Conservation (phyloP, 2,888 invertebrate genomes). For the Leptinotarsa tumamoca region DNA sequence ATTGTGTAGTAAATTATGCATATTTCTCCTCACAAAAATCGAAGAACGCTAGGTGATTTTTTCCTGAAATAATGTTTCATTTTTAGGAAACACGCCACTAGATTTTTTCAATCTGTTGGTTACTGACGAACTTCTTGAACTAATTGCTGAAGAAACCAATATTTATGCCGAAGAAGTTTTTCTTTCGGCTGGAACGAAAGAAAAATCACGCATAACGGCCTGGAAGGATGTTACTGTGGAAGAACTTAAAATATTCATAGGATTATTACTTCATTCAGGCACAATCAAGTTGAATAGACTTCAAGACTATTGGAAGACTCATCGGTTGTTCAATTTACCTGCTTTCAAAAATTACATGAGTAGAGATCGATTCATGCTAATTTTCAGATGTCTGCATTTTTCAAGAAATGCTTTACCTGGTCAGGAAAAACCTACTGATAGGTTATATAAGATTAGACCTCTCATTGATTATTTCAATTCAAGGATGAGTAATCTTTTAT, state of each 20-base stretch:
- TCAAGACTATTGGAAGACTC: constrained; percentile 33
- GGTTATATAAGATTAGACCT: constrained; percentile 50
- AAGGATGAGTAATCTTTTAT: constrained; percentile 52
- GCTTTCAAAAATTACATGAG: constrained; percentile 29
- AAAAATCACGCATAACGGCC: constrained; percentile 22
- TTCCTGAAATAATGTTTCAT: constrained; percentile 10
- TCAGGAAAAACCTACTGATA: too few relatives aligned
- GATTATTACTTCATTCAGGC: constrained; percentile 34
- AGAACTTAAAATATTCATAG: constrained; percentile 28
- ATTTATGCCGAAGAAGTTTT: constrained; percentile 26
- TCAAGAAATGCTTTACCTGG: too few relatives aligned
- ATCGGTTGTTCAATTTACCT: constrained; percentile 37
- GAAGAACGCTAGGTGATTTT: constrained; percentile 3
- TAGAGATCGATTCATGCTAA: too few relatives aligned
- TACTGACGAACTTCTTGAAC: constrained; percentile 7
- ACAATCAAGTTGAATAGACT: constrained; percentile 28
- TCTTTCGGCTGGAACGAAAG: constrained; percentile 9
- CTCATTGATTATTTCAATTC: constrained; percentile 30
- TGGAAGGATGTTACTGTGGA: constrained; percentile 17
- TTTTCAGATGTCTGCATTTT: too few relatives aligned
- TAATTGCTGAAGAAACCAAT: constrained; percentile 8
- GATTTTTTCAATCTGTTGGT: constrained; percentile 22
- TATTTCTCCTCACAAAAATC: constrained; percentile 7
- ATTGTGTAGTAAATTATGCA: constrained; percentile 5
- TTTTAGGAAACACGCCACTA: constrained; percentile 25